A percentile compares a stretch with the other conserved stretches of the same genome.
Conservation (phyloP, 1,140 invertebrate species). For the Leptopilina clavipes region DNA sequence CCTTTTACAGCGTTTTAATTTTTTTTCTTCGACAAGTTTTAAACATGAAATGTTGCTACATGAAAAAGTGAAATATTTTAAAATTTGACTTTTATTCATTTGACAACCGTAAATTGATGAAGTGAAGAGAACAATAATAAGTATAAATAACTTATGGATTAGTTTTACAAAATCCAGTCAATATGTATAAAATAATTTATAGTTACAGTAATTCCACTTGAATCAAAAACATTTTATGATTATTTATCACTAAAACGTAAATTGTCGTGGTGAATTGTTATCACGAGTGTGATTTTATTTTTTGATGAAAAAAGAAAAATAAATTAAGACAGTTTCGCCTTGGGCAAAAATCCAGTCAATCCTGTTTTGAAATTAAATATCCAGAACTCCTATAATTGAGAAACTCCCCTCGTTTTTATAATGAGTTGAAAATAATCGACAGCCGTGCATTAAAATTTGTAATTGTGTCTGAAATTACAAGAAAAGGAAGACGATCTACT, state of each 20-base stretch:
- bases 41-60: no score
- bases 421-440: neutral
- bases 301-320: neutral
- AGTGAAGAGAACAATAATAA: no score
- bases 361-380: neutral
- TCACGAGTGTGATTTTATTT: neutral
- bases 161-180: no score
- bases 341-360: neutral
- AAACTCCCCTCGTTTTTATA: neutral
- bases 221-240: neutral
- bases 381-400: no score
- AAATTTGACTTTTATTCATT: no score
- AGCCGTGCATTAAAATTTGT: neutral
- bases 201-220: no score
- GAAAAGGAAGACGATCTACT: neutral
- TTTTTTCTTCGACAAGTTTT: no score
- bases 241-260: neutral
- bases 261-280: neutral
- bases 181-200: no score
- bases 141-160: no score
- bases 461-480: neutral
- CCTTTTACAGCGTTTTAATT: no score
- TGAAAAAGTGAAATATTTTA: no score
- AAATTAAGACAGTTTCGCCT: neutral
- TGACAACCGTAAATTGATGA: no score